phyloP scores from a whole-genome alignment of 2,888 invertebrate genomes.

The Noctuana brunneofusca region DNA sequence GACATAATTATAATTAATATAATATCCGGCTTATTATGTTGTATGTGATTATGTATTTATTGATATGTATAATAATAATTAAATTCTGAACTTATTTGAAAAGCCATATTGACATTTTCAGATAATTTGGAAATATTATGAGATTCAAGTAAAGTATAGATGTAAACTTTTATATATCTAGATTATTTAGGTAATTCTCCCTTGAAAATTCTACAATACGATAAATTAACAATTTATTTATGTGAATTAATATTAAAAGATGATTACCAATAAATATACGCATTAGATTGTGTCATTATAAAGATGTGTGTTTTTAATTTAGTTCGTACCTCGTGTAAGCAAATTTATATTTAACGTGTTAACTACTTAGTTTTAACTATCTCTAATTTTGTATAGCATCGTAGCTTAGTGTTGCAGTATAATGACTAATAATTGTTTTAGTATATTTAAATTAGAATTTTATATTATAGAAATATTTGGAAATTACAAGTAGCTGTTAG shows the following conservation, averaged over 20 bases:
- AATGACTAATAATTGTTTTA: not conserved
- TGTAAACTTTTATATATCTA: not conserved
- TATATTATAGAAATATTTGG: no score
- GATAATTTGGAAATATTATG: not conserved
- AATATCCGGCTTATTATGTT: slow-evolving; percentile 11
- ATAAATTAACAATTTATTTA: slow-evolving; percentile 4
- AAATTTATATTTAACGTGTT: slow-evolving; percentile 20
- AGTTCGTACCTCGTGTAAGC: not conserved
- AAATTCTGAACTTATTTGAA: not conserved
- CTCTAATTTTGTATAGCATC: slow-evolving; percentile 12
- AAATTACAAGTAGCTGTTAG: no score
- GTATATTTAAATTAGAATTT: no score
- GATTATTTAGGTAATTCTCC: no score
- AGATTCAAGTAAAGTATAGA: not conserved
- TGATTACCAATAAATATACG: slow-evolving; percentile 9
- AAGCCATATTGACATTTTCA: not conserved
- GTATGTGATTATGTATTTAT: not conserved
- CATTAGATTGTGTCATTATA: not conserved
- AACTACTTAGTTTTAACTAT: slow-evolving; percentile 13
- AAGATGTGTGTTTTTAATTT: slow-evolving; percentile 11
- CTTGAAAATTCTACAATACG: not conserved
- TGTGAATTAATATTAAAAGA: not conserved
- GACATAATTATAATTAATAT: not conserved
- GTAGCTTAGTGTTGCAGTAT: slow-evolving; percentile 4
- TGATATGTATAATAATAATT: not conserved